Conservation (phyloP, 2,797 vertebrate genomes). For the Leuciscus waleckii region DNA sequence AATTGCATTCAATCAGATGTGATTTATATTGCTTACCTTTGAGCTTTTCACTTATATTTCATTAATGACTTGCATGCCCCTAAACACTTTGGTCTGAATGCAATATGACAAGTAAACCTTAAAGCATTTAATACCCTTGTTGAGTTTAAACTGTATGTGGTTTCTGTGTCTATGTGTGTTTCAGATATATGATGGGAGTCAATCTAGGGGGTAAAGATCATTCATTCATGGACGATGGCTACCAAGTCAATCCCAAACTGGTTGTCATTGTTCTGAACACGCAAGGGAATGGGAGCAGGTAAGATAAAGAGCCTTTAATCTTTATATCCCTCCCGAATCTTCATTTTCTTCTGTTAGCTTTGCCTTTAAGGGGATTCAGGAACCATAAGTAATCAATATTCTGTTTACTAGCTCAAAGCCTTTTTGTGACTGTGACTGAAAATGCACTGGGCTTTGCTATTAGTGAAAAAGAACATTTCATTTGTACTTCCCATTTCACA, state of each 20-base stretch:
- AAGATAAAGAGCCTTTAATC: constrained; percentile 63
- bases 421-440: constrained; percentile 44
- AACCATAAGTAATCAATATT: constrained; percentile 33
- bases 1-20: constrained; percentile 7
- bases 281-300: constrained; percentile 96
- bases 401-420: constrained; percentile 40
- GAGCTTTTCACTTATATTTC: constrained; percentile 4
- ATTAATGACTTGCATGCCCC: constrained; percentile 10
- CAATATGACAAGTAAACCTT: constrained; percentile 1
- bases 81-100: neutral
- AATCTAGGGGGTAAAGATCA: constrained; percentile 92
- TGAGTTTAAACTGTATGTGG: neutral
- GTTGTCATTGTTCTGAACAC: constrained; percentile 94
- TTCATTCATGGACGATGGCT: constrained; percentile 96
- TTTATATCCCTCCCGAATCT: constrained; percentile 26
- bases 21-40: constrained; percentile 22
- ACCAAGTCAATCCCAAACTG: constrained; percentile 94
- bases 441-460: constrained; percentile 34
- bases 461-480: constrained; percentile 38
- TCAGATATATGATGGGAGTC: constrained; percentile 97
- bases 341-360: constrained; percentile 43
- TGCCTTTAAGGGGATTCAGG: constrained; percentile 34
- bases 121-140: neutral
- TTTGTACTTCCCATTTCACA: constrained; percentile 35
- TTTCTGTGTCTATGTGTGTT: constrained; percentile 39